A percentile compares a stretch with the other conserved stretches of the same genome.
Conservation (phyloP, 2,113 vertebrate genomes). For the Gobio gobio region DNA sequence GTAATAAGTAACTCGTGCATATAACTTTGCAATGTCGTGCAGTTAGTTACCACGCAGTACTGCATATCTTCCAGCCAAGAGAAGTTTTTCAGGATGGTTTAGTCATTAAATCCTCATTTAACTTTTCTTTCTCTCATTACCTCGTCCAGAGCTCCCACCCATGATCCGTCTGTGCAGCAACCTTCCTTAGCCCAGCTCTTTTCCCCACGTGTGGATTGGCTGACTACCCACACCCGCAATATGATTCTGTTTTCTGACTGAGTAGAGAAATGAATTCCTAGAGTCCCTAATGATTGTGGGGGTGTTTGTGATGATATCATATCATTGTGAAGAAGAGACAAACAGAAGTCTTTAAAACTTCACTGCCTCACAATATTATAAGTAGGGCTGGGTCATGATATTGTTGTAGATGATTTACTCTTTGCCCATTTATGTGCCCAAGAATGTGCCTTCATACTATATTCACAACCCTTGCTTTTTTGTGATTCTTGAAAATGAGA, state of each 20-base stretch:
- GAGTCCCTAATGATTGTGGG: not conserved
- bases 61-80: not conserved
- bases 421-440: no score
- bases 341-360: not conserved
- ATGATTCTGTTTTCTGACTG: slow-evolving; percentile 17
- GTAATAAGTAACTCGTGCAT: not conserved
- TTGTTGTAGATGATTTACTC: not conserved
- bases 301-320: slow-evolving; percentile 15
- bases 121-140: slow-evolving; percentile 29
- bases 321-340: slow-evolving; percentile 6
- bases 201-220: slow-evolving; percentile 14
- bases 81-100: slow-evolving; percentile 22
- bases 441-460: not conserved
- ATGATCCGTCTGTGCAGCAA: not conserved
- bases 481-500: not conserved
- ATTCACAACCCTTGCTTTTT: not conserved
- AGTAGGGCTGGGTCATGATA: not conserved
- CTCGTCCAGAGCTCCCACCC: slow-evolving; percentile 8
- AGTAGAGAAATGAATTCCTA: slow-evolving; percentile 1
- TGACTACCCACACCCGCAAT: not conserved
- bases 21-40: not conserved
- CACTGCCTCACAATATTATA: not conserved
- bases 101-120: slow-evolving; percentile 39
- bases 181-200: not conserved
- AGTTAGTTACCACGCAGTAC: not conserved